These are phyloP conservation scores for Istiophorus platypterus DNA, from an alignment of 2,113 vertebrate genomes.

Conservation along the genomic window DNA sequence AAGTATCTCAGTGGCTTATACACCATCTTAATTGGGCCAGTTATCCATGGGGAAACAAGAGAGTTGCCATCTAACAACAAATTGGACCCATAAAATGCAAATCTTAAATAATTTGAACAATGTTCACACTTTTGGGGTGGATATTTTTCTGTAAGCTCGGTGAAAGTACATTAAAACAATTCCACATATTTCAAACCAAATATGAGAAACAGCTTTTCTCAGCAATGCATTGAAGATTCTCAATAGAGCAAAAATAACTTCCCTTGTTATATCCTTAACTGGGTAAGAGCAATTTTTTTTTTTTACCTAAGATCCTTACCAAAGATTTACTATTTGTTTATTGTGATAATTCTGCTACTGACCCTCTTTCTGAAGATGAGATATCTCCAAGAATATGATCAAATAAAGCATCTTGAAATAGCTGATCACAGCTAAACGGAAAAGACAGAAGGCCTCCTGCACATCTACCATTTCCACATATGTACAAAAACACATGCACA, in stretches of 20 bases:
- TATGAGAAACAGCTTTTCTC: not conserved
- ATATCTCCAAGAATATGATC: conserved; percentile 1
- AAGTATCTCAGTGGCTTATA: conserved; percentile 8
- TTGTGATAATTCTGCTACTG: conserved; percentile 26
- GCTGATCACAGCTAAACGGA: conserved; percentile 14
- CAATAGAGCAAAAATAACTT: conserved; percentile 11
- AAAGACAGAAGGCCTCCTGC: not conserved
- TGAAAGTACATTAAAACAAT: conserved; percentile 9
- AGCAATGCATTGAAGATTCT: not conserved
- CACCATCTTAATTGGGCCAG: conserved; percentile 44
- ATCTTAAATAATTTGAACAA: conserved; percentile 8
- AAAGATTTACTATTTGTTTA: conserved; percentile 23
- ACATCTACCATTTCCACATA: not conserved
- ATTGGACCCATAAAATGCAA: conserved; percentile 9
- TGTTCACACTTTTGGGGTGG: not conserved
- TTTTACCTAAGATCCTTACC: conserved; percentile 7
- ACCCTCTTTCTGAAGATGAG: conserved; percentile 35
- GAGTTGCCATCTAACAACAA: conserved; percentile 6
- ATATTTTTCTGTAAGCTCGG: not conserved
- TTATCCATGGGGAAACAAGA: conserved; percentile 3
- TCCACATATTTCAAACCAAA: conserved; percentile 10
- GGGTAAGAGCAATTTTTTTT: conserved; percentile 4
- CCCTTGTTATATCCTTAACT: not conserved
- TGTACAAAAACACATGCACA: not conserved
- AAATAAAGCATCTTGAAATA: conserved; percentile 25